Percentiles rank a stretch among this genome's conserved stretches.
These are phyloP conservation scores for Pseudochromis fuscus DNA, from an alignment of 2,797 vertebrate genomes.

Conservation along the genomic window DNA sequence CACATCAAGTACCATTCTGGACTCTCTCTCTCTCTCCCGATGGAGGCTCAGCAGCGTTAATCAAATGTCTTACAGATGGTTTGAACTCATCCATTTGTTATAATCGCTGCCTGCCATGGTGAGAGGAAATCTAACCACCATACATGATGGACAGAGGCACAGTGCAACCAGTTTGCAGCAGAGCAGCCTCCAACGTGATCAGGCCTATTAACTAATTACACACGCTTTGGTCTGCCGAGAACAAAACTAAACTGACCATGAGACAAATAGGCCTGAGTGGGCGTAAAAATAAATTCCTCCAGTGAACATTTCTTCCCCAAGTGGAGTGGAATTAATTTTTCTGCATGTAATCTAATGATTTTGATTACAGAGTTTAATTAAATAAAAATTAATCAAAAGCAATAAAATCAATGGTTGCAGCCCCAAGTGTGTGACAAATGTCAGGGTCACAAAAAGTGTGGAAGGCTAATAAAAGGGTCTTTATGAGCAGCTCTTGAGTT, in stretches of 20 bases:
- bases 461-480: not conserved
- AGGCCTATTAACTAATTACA: conserved; percentile 60
- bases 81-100: conserved; percentile 88
- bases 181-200: conserved; percentile 45
- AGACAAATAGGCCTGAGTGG: conserved; percentile 50
- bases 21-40: conserved; percentile 31
- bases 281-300: conserved; percentile 39
- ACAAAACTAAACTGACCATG: conserved; percentile 43
- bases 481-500: not conserved
- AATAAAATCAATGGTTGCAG: conserved; percentile 24
- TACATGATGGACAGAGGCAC: conserved; percentile 70
- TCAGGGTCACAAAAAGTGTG: not conserved
- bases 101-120: conserved; percentile 77
- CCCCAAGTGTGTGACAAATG: not conserved
- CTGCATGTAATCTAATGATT: conserved; percentile 58
- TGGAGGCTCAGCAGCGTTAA: conserved; percentile 75
- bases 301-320: conserved; percentile 50
- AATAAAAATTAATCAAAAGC: conserved; percentile 20
- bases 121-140: conserved; percentile 77
- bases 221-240: conserved; percentile 55
- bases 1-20: conserved; percentile 69
- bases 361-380: conserved; percentile 30
- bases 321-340: conserved; percentile 57
- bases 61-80: conserved; percentile 87
- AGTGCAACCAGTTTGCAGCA: conserved; percentile 74